Percentiles rank a stretch among this genome's conserved stretches.
These are phyloP conservation scores for Apomyelois bistriatella DNA, from an alignment of 2,888 invertebrate species.

Conservation along the genomic window DNA sequence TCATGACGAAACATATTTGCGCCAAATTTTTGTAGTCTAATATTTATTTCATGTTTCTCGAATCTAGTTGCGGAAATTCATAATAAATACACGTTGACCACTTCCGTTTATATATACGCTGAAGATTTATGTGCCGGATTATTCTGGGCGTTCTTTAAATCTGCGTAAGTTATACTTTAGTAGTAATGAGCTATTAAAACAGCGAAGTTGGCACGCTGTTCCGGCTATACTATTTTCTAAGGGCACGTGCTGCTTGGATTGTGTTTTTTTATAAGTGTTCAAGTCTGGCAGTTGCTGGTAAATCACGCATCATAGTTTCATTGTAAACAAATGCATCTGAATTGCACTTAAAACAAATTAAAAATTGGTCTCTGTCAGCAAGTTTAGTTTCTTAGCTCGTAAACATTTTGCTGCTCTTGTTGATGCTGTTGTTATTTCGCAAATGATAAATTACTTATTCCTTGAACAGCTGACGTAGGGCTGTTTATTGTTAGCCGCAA, in stretches of 20 bases:
- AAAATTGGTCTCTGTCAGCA: background rate
- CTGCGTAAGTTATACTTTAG: conserved; percentile 45
- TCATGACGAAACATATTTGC: no score
- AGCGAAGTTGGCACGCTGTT: conserved; percentile 50
- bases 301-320: background rate
- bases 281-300: background rate
- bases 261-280: background rate
- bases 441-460: conserved; percentile 2
- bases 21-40: no score
- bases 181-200: conserved; percentile 61
- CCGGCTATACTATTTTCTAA: conserved; percentile 45
- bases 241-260: conserved; percentile 44
- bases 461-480: conserved; percentile 7
- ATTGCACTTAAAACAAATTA: background rate
- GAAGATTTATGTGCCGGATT: conserved; percentile 49
- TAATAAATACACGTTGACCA: conserved; percentile 38
- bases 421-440: conserved; percentile 16
- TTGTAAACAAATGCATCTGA: background rate
- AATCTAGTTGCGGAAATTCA: conserved; percentile 34
- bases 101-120: conserved; percentile 37
- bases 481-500: conserved; percentile 30
- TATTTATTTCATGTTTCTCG: no score
- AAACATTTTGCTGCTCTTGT: conserved; percentile 15
- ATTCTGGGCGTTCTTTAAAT: conserved; percentile 48
- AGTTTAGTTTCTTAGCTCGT: background rate